Evolutionary conservation across 2,113 vertebrate species (phyloP).

Genomic region (Bombycilla garrulus): DNA sequence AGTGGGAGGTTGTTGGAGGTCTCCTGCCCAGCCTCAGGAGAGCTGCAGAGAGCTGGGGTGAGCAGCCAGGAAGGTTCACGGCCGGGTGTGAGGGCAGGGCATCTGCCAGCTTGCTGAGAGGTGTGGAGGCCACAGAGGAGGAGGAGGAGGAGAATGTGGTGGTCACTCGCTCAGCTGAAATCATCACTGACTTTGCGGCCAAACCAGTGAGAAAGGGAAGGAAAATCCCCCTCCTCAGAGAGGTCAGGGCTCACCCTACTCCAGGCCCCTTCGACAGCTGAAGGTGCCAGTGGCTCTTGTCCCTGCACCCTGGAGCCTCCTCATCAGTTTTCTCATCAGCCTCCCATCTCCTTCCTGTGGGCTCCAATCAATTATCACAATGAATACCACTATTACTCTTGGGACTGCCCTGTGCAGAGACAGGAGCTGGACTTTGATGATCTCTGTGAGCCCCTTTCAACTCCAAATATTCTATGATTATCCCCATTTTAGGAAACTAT

Average conservation of each 20-base stretch:
- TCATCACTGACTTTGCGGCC: slow-evolving; percentile 66
- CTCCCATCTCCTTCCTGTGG: not conserved
- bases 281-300: not conserved
- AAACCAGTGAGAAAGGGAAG: not conserved
- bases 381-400: not conserved
- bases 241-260: not conserved
- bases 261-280: not conserved
- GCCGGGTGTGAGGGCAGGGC: not conserved
- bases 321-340: not conserved
- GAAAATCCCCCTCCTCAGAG: not conserved
- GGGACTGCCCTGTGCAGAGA: not conserved
- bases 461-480: not conserved
- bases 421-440: not conserved
- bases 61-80: not conserved
- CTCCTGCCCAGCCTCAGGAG: fast-evolving
- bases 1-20: not conserved
- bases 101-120: not conserved
- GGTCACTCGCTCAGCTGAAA: slow-evolving; percentile 70
- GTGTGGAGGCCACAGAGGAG: not conserved
- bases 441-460: not conserved
- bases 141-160: not conserved
- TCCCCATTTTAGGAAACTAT: not conserved
- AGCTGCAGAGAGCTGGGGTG: fast-evolving
- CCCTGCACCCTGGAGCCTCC: not conserved
- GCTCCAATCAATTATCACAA: not conserved